Evolutionary conservation across 2,113 vertebrate species (phyloP), one percentile per base, ranked within the genome.

Genomic region (Sardina pilchardus): DNA sequence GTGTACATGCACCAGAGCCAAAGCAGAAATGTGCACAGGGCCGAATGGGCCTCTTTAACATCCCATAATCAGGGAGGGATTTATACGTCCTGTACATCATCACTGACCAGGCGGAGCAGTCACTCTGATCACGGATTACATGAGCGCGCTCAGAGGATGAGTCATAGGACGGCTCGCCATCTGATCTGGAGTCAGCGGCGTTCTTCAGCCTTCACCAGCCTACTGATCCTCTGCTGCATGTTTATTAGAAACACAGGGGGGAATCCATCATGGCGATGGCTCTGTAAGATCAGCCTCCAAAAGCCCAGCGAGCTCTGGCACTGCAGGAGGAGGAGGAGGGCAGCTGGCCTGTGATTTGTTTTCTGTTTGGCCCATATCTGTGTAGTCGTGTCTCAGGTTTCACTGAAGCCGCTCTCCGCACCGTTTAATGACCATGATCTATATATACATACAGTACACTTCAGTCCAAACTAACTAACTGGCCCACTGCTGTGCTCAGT

Each of bases 241-340:
- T 67, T 67, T 67, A 67, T 67, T 26, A 67, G n/a, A 67, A 67
- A 67, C n/a, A 67, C 26, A 67, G 63, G n/a, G 63, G 8, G 80
- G 59, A 67, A 81, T 86, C 82, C 83, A 48, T 88, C 86, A 50
- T 81, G n/a, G 44, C 63, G 84, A 91, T 34, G 80, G 36, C 21
- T 21, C 4, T 4, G 39, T 90, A 82, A 90, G 91, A 92, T 92
- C 89, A 12, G 81, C 81, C 6, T 92, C 91, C 89, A 88, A 88
- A 82, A 88, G 19, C 87, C 82, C 78, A 82, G 88, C 30, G 2
- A 67, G 56, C n/a, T 3, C n/a, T 26, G 63, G 63, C 10, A 8
- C 0, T 4, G 50, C 16, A 19, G 50, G 17, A 19, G 4, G 48
- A 53, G 48, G 4, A 19, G 17, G 84, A 86, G 83, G 17, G n/a